Percentiles rank a stretch among this genome's conserved stretches.
phyloP scores from a whole-genome alignment of 37 sponge, comb jelly and placozoan species.

The Chondrilla cf. caribensis region DNA sequence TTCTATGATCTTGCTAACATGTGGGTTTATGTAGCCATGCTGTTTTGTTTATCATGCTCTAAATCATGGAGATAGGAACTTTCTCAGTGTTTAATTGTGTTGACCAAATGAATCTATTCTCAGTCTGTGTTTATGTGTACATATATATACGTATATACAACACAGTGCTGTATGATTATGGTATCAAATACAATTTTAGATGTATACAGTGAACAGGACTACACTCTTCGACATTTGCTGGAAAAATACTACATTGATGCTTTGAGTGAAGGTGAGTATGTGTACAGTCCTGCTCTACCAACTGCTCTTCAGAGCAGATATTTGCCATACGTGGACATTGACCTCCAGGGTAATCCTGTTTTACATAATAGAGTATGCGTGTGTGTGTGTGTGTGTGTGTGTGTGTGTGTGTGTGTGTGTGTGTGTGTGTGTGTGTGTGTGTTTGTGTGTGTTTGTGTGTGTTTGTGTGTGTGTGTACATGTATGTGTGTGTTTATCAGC shows the following conservation, averaged over 20 bases:
- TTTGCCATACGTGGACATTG: not conserved
- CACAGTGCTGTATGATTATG: too few relatives aligned
- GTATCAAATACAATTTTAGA: conserved; percentile 4
- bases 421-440: not conserved
- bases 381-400: not conserved
- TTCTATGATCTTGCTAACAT: too few relatives aligned
- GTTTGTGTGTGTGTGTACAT: not conserved
- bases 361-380: not conserved
- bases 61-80: too few relatives aligned
- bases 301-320: not conserved
- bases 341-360: too few relatives aligned
- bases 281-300: not conserved
- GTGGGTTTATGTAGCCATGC: too few relatives aligned
- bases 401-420: not conserved
- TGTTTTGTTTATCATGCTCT: too few relatives aligned
- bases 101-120: too few relatives aligned
- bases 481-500: not conserved
- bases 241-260: conserved; percentile 16
- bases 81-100: too few relatives aligned
- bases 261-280: not conserved
- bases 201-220: not conserved
- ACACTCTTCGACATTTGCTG: conserved; percentile 19
- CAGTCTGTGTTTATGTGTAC: not conserved
- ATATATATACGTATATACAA: not conserved
- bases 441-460: not conserved